Conservation (phyloP, 2,888 invertebrate species). For the Pasiphila rectangulata region DNA sequence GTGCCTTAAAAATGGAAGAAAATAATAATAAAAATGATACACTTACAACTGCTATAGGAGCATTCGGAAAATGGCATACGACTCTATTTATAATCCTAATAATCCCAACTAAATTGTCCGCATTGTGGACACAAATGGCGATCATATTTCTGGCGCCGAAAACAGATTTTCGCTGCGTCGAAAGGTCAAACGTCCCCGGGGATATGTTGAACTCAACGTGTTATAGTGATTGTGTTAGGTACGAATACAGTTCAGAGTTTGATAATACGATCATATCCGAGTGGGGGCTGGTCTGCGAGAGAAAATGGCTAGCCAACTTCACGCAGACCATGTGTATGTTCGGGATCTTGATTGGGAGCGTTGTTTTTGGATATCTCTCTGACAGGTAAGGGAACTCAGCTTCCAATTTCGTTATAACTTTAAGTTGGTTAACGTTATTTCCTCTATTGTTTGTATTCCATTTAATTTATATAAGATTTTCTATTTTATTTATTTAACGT, state of each 20-base stretch:
- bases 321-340: constrained; percentile 86
- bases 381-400: constrained; percentile 81
- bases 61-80: constrained; percentile 83
- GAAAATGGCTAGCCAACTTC: constrained; percentile 81
- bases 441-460: too few relatives aligned
- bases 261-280: constrained; percentile 84
- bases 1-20: background rate
- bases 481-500: too few relatives aligned
- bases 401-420: background rate
- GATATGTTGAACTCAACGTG: constrained; percentile 62
- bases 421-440: background rate
- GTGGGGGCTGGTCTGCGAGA: constrained; percentile 85
- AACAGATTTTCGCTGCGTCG: constrained; percentile 69
- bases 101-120: constrained; percentile 83
- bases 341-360: constrained; percentile 85
- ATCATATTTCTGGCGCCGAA: constrained; percentile 86
- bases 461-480: too few relatives aligned
- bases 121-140: constrained; percentile 85
- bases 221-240: constrained; percentile 70
- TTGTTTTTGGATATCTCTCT: constrained; percentile 84
- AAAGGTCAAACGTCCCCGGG: constrained; percentile 24
- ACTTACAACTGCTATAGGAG: constrained; percentile 36
- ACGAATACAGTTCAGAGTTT: constrained; percentile 82
- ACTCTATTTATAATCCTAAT: constrained; percentile 80
- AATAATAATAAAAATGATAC: constrained; percentile 9